Conservation (phyloP, 2,888 invertebrate species). For the Phania funesta region DNA sequence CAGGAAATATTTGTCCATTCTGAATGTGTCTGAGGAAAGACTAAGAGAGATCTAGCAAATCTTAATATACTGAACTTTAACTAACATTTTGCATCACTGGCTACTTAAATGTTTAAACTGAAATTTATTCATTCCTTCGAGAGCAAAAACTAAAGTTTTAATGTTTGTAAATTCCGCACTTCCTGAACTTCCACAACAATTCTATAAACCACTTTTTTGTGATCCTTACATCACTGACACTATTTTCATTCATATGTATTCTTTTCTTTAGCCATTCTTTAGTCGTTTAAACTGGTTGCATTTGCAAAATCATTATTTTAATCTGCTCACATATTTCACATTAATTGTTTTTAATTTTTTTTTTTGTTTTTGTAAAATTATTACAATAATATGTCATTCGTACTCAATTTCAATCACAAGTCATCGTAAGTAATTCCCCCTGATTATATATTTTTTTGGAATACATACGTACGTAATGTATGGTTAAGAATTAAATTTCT, state of each 20-base stretch:
- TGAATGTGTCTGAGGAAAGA: no score
- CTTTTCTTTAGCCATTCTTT: background rate
- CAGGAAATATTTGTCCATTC: no score
- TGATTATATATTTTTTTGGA: constrained; percentile 33
- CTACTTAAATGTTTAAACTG: no score
- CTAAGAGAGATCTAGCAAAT: no score
- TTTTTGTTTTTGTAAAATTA: constrained; percentile 28
- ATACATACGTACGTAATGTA: background rate
- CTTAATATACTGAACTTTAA: no score
- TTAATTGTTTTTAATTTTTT: constrained; percentile 44
- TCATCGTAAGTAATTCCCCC: constrained; percentile 43
- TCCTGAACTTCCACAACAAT: no score
- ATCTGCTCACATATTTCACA: constrained; percentile 29
- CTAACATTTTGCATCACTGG: no score
- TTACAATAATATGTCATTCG: constrained; percentile 64
- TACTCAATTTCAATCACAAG: constrained; percentile 57
- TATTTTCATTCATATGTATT: background rate
- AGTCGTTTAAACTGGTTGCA: constrained; percentile 10
- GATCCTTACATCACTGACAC: background rate
- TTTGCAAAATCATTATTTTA: constrained; percentile 23
- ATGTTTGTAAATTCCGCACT: no score
- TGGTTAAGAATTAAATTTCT: constrained; percentile 33
- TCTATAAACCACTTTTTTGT: no score
- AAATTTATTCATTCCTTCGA: no score
- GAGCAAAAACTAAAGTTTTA: no score